Conservation (phyloP, 2,113 vertebrate genomes). For the Carettochelys insculpta region DNA sequence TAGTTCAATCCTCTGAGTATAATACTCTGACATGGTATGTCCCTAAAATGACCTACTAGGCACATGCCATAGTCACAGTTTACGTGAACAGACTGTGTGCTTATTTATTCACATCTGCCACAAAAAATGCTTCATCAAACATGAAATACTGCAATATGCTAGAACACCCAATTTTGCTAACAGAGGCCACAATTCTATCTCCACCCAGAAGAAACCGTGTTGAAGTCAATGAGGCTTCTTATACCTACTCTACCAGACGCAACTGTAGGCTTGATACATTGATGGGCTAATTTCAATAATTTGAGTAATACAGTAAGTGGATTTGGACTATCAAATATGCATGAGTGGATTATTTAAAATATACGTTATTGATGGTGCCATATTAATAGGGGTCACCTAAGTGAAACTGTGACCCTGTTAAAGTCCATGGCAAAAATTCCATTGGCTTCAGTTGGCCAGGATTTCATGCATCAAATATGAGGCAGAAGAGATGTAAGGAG, state of each 20-base stretch:
- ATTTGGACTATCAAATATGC: constrained; percentile 54
- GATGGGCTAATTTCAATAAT: constrained; percentile 23
- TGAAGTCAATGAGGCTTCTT: constrained; percentile 61
- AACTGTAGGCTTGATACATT: constrained; percentile 21
- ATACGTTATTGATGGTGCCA: not conserved
- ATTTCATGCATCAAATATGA: not conserved
- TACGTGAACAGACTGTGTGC: not conserved
- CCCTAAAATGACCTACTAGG: not conserved
- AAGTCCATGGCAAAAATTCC: not conserved
- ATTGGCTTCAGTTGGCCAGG: rapidly evolving
- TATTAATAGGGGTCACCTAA: not conserved
- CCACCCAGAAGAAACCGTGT: constrained; percentile 56
- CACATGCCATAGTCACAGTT: not conserved
- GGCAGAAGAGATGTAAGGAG: not conserved
- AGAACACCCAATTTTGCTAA: constrained; percentile 52
- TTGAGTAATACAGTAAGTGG: constrained; percentile 53
- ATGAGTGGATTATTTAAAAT: not conserved
- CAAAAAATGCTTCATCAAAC: constrained; percentile 15
- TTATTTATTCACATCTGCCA: constrained; percentile 1
- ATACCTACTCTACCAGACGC: constrained; percentile 29
- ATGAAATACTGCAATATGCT: not conserved
- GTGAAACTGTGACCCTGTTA: constrained; percentile 40
- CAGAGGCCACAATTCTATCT: constrained; percentile 11
- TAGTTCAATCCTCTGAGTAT: not conserved
- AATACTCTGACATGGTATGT: not conserved